phyloP scores from a whole-genome alignment of 1,140 invertebrate species.

The Neodiprion pinetum region DNA sequence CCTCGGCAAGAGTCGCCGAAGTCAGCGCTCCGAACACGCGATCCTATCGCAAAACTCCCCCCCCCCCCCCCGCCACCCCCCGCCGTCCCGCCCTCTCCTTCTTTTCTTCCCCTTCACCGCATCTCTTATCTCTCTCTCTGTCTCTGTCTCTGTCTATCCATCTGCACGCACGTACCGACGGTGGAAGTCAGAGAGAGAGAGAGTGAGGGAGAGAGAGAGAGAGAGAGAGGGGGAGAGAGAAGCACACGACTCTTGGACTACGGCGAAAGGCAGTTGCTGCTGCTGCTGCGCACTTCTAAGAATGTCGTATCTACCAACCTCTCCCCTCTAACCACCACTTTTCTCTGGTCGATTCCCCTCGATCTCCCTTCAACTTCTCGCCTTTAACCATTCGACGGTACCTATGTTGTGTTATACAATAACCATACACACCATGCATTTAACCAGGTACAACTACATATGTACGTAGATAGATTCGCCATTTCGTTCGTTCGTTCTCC shows the following conservation, averaged over 20 bases:
- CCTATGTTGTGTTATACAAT: background rate
- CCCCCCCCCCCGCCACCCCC: too few species aligned
- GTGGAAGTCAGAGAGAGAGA: too few species aligned
- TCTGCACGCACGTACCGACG: too few species aligned
- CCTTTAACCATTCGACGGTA: background rate
- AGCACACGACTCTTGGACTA: background rate
- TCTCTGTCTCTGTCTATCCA: too few species aligned
- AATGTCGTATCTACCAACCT: background rate
- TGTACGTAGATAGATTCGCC: too few species aligned
- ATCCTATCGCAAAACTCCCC: background rate
- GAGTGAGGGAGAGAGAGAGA: too few species aligned
- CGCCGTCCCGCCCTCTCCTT: too few species aligned
- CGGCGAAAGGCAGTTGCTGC: background rate
- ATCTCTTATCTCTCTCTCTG: too few species aligned
- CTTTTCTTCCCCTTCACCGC: too few species aligned
- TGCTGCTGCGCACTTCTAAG: conserved; percentile 5
- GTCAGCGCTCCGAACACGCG: background rate
- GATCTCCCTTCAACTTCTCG: background rate
- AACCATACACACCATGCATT: background rate
- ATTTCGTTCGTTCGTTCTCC: too few species aligned
- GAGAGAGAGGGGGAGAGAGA: too few species aligned
- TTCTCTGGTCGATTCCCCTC: background rate
- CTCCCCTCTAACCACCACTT: background rate
- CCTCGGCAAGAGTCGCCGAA: background rate
- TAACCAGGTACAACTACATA: too few species aligned